phyloP scores from a whole-genome alignment of 2,888 invertebrate species.

The Limnephilus auricula region DNA sequence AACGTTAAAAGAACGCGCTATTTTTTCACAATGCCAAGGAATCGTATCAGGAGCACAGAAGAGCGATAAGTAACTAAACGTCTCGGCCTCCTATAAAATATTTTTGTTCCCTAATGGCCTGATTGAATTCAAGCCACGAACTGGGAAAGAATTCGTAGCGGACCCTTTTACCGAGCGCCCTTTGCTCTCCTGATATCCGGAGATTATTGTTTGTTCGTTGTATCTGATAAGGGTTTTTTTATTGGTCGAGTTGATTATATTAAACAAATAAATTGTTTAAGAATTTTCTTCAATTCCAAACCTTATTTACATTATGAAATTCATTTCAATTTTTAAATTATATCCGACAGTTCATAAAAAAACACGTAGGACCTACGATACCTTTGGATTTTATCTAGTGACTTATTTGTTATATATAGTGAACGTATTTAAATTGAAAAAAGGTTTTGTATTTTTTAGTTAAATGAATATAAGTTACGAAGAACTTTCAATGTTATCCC shows the following conservation, averaged over 20 bases:
- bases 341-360: too few relatives aligned
- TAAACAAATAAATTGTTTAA: too few relatives aligned
- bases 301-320: too few relatives aligned
- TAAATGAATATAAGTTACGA: too few relatives aligned
- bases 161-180: slow-evolving; percentile 40
- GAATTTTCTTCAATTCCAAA: too few relatives aligned
- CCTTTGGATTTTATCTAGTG: too few relatives aligned
- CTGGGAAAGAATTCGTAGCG: slow-evolving; percentile 47
- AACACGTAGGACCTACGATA: too few relatives aligned
- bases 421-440: too few relatives aligned
- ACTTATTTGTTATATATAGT: too few relatives aligned
- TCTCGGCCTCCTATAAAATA: background rate
- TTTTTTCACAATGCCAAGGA: background rate
- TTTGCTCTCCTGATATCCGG: slow-evolving; percentile 44
- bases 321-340: too few relatives aligned
- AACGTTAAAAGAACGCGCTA: background rate
- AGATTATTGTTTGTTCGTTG: slow-evolving; percentile 50
- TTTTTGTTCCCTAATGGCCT: slow-evolving; percentile 11
- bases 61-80: background rate
- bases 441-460: too few relatives aligned
- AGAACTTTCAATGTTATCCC: too few relatives aligned
- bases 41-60: background rate
- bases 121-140: slow-evolving; percentile 49
- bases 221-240: background rate
- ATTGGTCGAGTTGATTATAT: background rate